phyloP scores from a whole-genome alignment of 2,113 vertebrate species.

The Bettongia penicillata region DNA sequence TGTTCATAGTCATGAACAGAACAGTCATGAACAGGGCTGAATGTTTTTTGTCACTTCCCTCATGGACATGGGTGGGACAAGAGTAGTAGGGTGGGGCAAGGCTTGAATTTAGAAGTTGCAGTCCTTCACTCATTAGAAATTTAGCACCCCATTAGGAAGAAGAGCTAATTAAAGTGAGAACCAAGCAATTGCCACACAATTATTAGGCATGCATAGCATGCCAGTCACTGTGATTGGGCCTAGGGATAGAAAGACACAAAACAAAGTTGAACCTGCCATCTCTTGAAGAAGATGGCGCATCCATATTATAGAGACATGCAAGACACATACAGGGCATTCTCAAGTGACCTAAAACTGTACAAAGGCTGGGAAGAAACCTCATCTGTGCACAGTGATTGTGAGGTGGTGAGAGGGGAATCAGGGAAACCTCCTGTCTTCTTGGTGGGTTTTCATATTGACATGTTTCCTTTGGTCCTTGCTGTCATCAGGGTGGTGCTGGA shows the following conservation, averaged over 20 bases:
- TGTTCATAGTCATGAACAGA: neutral
- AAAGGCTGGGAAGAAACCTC: accelerated
- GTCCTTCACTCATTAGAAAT: neutral
- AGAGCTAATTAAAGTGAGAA: neutral
- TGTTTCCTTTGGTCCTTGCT: neutral
- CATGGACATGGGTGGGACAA: neutral
- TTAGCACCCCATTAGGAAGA: neutral
- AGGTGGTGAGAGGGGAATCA: neutral
- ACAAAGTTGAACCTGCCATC: neutral
- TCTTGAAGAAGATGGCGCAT: neutral
- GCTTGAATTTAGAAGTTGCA: neutral
- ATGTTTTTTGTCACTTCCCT: neutral
- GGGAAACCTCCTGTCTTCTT: neutral
- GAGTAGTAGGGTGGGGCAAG: neutral
- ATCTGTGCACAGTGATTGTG: neutral
- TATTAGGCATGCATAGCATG: neutral
- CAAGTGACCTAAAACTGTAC: neutral
- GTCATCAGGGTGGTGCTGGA: neutral
- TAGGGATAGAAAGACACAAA: neutral
- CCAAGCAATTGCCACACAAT: neutral
- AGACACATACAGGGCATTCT: neutral
- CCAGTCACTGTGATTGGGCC: neutral
- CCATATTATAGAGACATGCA: neutral
- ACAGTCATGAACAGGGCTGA: neutral
- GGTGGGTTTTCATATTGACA: neutral